Evolutionary conservation across 2,888 invertebrate species (phyloP), one percentile per base, ranked within the genome.

Genomic region (Heliconius cydno): DNA sequence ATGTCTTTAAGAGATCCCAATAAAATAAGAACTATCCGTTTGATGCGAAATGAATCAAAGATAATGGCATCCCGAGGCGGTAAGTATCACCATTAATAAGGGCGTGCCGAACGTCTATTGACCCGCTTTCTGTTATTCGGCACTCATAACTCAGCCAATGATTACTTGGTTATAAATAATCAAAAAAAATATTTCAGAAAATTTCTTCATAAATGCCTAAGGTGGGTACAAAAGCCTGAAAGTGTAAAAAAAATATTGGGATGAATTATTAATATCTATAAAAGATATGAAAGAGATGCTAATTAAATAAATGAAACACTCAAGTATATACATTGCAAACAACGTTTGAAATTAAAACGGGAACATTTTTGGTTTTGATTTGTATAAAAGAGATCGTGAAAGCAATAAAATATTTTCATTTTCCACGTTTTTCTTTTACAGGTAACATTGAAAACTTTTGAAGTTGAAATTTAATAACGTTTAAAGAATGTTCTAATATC

Each of bases 31-130:
- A 78, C 78, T 76, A 82, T 80, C 46, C 30, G 34, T 57, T 30
- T 76, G 78, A 81, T 83, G 82, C 82, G 77, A 79, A 84, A 83
- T 83, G 73, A 81, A 80, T 76, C 79, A 74, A 79, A 79, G 77
- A 77, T 79, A 82, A 82, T 79, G 80, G 76, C 80, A 76, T 79
- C 82, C 79, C 78, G 76, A 78, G 84, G 82, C 83, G 82, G 80
- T 82, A 76, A 80, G 82, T 73, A 82, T 81, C 77, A 78, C 81
- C 81, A 85, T 88, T 87, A 86, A 88, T 86, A 85, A 86, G 84
- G 85, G 85, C 85, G 86, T 83, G 86, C 84, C 88, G 85, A 86
- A 87, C 86, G 86, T 86, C 89, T 85, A 86, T 86, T 86, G 87
- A 85, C 87, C 88, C 85, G 87, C 83, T 88, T 88, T 86, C 84